Evolutionary conservation across 2,888 invertebrate genomes (phyloP).

Genomic region (Smittia aterrima): DNA sequence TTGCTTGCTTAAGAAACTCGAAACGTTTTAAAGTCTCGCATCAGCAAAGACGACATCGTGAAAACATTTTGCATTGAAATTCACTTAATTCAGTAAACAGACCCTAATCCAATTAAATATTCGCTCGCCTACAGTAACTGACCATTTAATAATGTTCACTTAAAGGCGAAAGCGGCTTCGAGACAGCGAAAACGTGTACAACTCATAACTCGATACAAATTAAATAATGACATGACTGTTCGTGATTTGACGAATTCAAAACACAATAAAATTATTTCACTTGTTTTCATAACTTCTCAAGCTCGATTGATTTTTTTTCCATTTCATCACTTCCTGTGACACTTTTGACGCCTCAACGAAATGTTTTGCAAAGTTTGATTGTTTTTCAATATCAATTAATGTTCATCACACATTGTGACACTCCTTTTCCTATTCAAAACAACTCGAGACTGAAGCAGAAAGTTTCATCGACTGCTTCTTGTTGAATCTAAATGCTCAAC

Average conservation of each 20-base stretch:
- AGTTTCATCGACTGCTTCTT: background rate
- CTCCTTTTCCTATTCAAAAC: background rate
- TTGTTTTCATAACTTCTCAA: background rate
- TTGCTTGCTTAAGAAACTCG: too few relatives aligned
- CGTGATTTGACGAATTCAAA: background rate
- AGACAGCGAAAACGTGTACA: background rate
- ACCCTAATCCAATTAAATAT: slow-evolving; percentile 31
- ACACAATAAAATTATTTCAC: background rate
- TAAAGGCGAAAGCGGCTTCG: background rate
- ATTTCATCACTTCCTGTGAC: background rate
- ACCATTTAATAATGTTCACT: slow-evolving; percentile 25
- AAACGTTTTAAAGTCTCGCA: too few relatives aligned
- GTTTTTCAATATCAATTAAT: background rate
- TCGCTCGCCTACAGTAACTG: slow-evolving; percentile 14
- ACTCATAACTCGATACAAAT: background rate
- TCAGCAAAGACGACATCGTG: too few relatives aligned
- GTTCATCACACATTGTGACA: background rate
- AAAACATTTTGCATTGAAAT: background rate
- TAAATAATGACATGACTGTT: background rate
- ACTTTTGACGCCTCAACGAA: background rate
- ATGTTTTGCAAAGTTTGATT: background rate
- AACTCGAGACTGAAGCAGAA: too few relatives aligned
- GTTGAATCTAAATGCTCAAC: too few relatives aligned
- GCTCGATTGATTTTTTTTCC: background rate
- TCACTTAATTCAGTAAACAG: background rate